Evolutionary conservation across 2,113 vertebrate genomes (phyloP), one percentile per base, ranked within the genome.

Genomic region (Herpailurus yagouaroundi): DNA sequence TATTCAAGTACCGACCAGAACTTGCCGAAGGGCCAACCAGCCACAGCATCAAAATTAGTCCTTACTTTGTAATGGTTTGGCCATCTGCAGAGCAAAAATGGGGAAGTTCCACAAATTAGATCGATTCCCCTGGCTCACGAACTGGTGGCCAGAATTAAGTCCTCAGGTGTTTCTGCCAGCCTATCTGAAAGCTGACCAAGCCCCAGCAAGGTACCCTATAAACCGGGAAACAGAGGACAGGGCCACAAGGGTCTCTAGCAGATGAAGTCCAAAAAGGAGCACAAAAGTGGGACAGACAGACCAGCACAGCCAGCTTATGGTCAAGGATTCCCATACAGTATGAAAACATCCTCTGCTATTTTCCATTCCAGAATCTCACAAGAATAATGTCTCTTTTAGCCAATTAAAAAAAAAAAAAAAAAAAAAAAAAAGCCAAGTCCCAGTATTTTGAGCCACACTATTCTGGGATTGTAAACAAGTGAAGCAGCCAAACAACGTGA

Each of bases 401-500:
- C 95, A 96, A 95, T 87, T 12, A 16, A 91, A 45, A 45, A 83
- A 89, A 94, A 74, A 55, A 38, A 95, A 63, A 86, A 90, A 88
- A 97, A 74, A 13, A 55, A 38, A 95, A 63, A 86, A 96, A 89
- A 11, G 23, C 80, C 86, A 95, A 97, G 80, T 82, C 88, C 69
- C 71, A 94, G 68, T 77, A 93, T n/a, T 98, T 83, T 94, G 68
- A 97, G 97, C 95, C 27, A 50, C 64, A 94, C 98, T 98, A 97
- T 87, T 98, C 95, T 76, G 95, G 76, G 38, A 97, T 41, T 41
- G 63, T 97, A 98, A 97, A 98, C 95, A 98, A 96, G 96, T 45
- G 86, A 96, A 57, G 86, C 94, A 88, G 91, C 81, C 89, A 98
- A 97, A 77, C 88, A 96, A 57, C 14, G n/a, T 31, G 83, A 92